Evolutionary conservation across 2,888 invertebrate species (phyloP), one percentile per base, ranked within the genome.

Genomic region (Timema cristinae): DNA sequence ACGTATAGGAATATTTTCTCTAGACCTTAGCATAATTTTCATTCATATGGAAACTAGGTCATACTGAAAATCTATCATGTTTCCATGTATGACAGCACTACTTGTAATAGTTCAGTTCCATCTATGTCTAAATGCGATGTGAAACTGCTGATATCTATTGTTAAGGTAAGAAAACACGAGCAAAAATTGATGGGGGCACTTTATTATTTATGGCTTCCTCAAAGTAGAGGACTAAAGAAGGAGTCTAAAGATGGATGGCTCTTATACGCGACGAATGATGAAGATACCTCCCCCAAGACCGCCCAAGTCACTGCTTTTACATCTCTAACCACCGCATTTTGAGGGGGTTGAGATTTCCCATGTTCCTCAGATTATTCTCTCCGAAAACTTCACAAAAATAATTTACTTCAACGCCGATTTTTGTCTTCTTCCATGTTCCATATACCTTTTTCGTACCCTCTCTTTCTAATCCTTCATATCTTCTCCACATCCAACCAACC

Each of bases 341-440:
- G 52, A 8, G 16, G 47, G 47, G 6, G 15, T 52, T 52, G 16
- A 32, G 7, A n/a, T 5, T 52, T 68, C 16, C 50, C 61, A 50
- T 69, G 66, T 69, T 72, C 69, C 66, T 56, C 52, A 51, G 70
- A 70, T 59, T 61, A 69, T 51, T 16, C 52, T 68, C 51, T 67
- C 54, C 13, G 50, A 56, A 15, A 32, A 32, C 32, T 32, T 4
- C 32, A 32, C 32, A 61, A 70, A 70, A 73, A 73, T 73, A 73
- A 73, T 73, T 73, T 72, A 73, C 73, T 73, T 73, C 73, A 16
- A 61, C 73, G 66, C 70, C 73, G 72, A 72, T 73, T 71, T 71
- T 71, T 73, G 71, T 71, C 71, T 73, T 70, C 51, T 50, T 50
- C 49, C 50, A 70, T 70, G 50, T 66, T 47, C 66, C 52, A 66